phyloP scores from a whole-genome alignment of 2,888 invertebrate genomes.

The Phengaris alcon region DNA sequence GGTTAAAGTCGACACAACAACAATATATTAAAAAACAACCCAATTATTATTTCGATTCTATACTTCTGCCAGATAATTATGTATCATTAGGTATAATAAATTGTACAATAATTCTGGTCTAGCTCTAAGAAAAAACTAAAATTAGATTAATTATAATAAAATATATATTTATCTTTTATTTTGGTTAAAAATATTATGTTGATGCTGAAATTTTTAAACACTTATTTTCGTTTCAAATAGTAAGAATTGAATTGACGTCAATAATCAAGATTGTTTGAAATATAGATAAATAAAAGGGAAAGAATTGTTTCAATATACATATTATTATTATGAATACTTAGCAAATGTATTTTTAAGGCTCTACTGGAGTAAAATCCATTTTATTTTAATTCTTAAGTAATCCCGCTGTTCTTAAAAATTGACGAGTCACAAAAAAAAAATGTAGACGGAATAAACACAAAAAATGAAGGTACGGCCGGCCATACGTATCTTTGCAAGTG shows the following conservation, averaged over 20 bases:
- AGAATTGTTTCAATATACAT: neutral
- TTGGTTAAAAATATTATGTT: neutral
- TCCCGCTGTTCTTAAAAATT: neutral
- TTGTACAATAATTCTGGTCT: neutral
- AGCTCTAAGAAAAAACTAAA: neutral
- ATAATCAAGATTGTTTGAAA: neutral
- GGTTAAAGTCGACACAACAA: neutral
- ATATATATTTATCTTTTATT: neutral
- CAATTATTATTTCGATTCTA: neutral
- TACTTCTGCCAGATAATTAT: neutral
- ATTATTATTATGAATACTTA: neutral
- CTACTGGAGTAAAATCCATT: neutral
- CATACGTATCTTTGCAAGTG: neutral
- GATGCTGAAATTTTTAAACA: too few relatives aligned
- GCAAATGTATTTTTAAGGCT: neutral
- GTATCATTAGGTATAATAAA: neutral
- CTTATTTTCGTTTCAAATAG: too few relatives aligned
- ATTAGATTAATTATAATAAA: neutral
- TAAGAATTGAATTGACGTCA: neutral
- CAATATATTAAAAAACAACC: neutral
- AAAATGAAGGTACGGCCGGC: neutral
- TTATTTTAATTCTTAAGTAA: neutral
- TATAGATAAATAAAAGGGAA: neutral
- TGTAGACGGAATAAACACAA: too few relatives aligned
- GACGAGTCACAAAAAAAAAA: neutral